Conservation (phyloP, 2,113 vertebrate genomes). For the Columba livia region DNA sequence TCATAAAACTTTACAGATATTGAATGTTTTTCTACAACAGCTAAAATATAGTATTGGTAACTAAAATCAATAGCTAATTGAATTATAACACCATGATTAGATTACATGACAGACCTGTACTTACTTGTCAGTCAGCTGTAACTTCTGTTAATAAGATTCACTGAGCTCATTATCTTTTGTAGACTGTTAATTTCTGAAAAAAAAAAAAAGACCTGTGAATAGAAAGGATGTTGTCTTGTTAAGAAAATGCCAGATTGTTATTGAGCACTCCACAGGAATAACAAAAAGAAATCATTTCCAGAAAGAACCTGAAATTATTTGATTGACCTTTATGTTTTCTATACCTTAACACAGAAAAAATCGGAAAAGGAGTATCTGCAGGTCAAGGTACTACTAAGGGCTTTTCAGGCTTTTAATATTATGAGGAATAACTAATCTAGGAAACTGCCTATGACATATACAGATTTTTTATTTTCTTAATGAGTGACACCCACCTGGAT, state of each 20-base stretch:
- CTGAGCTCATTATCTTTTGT: slow-evolving; percentile 52
- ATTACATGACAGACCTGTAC: slow-evolving; percentile 31
- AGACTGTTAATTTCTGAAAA: slow-evolving; percentile 42
- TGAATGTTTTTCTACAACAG: neutral
- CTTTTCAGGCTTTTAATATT: neutral
- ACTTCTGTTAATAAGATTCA: slow-evolving; percentile 62
- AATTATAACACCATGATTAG: slow-evolving; percentile 28
- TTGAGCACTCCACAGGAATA: neutral
- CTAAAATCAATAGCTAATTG: slow-evolving; percentile 50
- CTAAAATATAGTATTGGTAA: neutral
- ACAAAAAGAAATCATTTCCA: slow-evolving; percentile 32
- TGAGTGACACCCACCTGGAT: neutral
- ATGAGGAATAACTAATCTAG: neutral
- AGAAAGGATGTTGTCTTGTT: slow-evolving; percentile 35
- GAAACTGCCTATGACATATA: neutral
- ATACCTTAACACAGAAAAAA: neutral
- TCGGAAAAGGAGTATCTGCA: neutral
- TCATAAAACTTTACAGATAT: neutral
- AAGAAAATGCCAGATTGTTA: slow-evolving; percentile 29
- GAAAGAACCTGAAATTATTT: slow-evolving; percentile 9
- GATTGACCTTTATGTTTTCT: neutral
- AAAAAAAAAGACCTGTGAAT: slow-evolving; percentile 18
- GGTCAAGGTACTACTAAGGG: neutral
- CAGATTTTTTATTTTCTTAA: neutral
- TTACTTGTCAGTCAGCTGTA: slow-evolving; percentile 54